Conservation (phyloP, 2,797 vertebrate species). For the Acestrorhynchus altus region DNA sequence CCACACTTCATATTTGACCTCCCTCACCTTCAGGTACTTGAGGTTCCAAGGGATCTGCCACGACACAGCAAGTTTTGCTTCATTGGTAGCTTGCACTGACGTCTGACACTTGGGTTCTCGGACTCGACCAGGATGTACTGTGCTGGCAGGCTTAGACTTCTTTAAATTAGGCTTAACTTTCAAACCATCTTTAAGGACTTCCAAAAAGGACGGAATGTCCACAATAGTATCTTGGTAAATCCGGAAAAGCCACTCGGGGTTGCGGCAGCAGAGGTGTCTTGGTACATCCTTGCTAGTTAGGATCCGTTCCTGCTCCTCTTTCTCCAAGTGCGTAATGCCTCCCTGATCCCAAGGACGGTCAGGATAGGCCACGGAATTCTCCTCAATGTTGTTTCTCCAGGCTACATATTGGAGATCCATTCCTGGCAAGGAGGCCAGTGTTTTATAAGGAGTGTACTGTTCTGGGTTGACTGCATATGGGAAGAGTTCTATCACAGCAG, state of each 20-base stretch:
- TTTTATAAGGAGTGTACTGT: slow-evolving; percentile 97
- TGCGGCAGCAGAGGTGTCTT: slow-evolving; percentile 93
- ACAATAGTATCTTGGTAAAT: slow-evolving; percentile 97
- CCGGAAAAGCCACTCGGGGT: slow-evolving; percentile 96
- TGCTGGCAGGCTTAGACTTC: slow-evolving; percentile 80
- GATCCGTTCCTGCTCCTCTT: slow-evolving; percentile 89
- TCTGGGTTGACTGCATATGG: slow-evolving; percentile 95
- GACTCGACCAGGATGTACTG: slow-evolving; percentile 93
- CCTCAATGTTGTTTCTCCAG: slow-evolving; percentile 88
- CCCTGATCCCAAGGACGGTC: slow-evolving; percentile 96
- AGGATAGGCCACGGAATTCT: slow-evolving; percentile 87
- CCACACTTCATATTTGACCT: slow-evolving; percentile 98
- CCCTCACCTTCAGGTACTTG: slow-evolving; percentile 93
- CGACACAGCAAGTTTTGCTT: slow-evolving; percentile 90
- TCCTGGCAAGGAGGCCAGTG: slow-evolving; percentile 88
- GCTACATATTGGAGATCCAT: slow-evolving; percentile 97
- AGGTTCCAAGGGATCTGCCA: slow-evolving; percentile 99
- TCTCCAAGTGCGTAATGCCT: slow-evolving; percentile 89
- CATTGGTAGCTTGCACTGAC: slow-evolving; percentile 85
- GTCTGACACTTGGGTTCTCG: slow-evolving; percentile 90
- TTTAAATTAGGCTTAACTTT: slow-evolving; percentile 81
- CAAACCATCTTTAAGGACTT: slow-evolving; percentile 81
- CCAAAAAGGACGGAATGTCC: slow-evolving; percentile 88
- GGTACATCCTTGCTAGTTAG: slow-evolving; percentile 89
- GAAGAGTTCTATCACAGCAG: slow-evolving; percentile 91